Evolutionary conservation across 1,140 invertebrate species (phyloP).

Genomic region (Dendroctonus valens): DNA sequence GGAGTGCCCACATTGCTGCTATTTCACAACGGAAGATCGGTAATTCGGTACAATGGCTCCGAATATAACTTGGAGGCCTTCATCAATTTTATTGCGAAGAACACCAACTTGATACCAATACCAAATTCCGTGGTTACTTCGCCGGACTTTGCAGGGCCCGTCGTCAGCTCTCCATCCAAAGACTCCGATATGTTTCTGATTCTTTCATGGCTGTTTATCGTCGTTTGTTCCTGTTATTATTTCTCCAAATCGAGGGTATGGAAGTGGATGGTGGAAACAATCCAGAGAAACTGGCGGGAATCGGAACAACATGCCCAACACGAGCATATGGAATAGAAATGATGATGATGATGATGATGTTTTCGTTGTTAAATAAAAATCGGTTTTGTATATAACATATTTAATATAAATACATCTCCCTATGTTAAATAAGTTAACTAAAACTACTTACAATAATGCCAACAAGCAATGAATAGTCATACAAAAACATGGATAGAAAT

Average conservation of each 20-base stretch:
- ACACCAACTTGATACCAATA: conserved; percentile 71
- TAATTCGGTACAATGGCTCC: conserved; percentile 84
- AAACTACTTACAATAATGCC: too few relatives aligned
- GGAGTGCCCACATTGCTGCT: conserved; percentile 89
- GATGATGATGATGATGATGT: too few relatives aligned
- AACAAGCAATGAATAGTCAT: too few relatives aligned
- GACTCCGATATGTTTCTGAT: conserved; percentile 81
- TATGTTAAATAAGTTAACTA: too few relatives aligned
- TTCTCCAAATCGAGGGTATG: conserved; percentile 77
- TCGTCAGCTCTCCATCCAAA: conserved; percentile 67
- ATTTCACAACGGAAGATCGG: conserved; percentile 87
- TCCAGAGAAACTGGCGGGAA: conserved; percentile 87
- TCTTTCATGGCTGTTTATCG: conserved; percentile 83
- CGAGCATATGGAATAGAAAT: conserved; percentile 59
- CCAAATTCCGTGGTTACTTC: conserved; percentile 69
- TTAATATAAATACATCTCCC: too few relatives aligned
- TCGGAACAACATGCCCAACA: conserved; percentile 87
- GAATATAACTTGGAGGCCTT: conserved; percentile 78
- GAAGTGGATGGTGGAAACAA: conserved; percentile 76
- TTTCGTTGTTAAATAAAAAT: too few relatives aligned
- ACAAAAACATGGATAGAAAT: too few relatives aligned
- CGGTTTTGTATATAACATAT: too few relatives aligned
- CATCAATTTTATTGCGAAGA: conserved; percentile 75
- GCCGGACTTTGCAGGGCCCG: conserved; percentile 75
- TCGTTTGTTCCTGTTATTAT: conserved; percentile 72